phyloP scores from a whole-genome alignment of 2,113 vertebrate species.

The Xiphophorus couchianus region DNA sequence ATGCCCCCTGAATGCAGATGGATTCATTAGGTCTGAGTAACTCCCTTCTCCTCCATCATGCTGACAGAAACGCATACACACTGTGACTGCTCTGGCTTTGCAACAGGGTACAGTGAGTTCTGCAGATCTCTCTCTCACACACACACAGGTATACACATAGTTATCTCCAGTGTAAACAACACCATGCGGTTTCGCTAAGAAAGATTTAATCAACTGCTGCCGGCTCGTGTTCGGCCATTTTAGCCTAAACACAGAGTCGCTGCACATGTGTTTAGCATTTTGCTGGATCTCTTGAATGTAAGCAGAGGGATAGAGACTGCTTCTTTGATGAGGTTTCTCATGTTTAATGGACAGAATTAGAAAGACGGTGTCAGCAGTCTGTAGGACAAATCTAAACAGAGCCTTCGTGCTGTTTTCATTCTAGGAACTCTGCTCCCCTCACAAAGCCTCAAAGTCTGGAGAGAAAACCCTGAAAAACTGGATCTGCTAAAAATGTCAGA shows the following conservation, averaged over 20 bases:
- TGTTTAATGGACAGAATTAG: conserved; percentile 56
- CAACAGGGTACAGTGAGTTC: conserved; percentile 66
- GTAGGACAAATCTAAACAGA: conserved; percentile 52
- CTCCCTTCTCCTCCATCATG: conserved; percentile 79
- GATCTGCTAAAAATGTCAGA: conserved; percentile 30
- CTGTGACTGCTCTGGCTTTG: conserved; percentile 60
- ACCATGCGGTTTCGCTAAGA: conserved; percentile 71
- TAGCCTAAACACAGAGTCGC: conserved; percentile 64
- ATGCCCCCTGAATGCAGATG: conserved; percentile 81
- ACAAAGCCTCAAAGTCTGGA: conserved; percentile 40
- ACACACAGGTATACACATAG: conserved; percentile 37
- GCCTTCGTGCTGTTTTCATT: conserved; percentile 48
- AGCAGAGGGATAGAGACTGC: conserved; percentile 66
- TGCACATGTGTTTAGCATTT: conserved; percentile 76
- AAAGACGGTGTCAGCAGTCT: conserved; percentile 66
- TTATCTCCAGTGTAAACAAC: conserved; percentile 72
- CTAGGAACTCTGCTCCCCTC: conserved; percentile 19
- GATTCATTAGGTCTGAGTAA: conserved; percentile 80
- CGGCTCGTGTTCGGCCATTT: conserved; percentile 68
- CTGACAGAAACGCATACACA: conserved; percentile 71
- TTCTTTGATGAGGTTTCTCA: conserved; percentile 65
- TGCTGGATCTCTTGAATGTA: conserved; percentile 59
- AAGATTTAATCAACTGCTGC: conserved; percentile 71
- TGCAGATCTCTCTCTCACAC: conserved; percentile 51
- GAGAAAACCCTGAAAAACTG: conserved; percentile 19